phyloP scores from a whole-genome alignment of 2,113 vertebrate genomes.

The Butorides virescens region DNA sequence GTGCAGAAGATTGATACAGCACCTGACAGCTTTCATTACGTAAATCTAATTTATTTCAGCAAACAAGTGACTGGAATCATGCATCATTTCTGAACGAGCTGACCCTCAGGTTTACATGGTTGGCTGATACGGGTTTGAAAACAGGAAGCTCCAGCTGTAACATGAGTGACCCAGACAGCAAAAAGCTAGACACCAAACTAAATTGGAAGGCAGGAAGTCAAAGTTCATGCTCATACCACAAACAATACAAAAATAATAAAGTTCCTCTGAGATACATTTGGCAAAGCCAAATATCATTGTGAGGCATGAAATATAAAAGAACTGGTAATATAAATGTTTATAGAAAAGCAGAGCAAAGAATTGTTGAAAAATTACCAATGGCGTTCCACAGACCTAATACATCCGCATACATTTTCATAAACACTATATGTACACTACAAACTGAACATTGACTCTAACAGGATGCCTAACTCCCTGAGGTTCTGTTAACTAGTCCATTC shows the following conservation, averaged over 20 bases:
- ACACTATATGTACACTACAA: background rate
- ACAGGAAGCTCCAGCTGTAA: conserved; percentile 82
- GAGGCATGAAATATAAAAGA: conserved; percentile 42
- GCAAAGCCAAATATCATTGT: conserved; percentile 39
- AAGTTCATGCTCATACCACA: conserved; percentile 72
- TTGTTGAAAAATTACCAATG: background rate
- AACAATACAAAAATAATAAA: conserved; percentile 75
- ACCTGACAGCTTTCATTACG: conserved; percentile 78
- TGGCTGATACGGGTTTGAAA: conserved; percentile 74
- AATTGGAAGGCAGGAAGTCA: conserved; percentile 81
- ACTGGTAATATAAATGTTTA: conserved; percentile 56
- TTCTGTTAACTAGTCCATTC: background rate
- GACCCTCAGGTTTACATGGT: conserved; percentile 75
- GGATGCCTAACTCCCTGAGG: background rate
- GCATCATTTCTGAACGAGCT: conserved; percentile 70
- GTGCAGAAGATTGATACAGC: conserved; percentile 53
- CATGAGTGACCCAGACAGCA: conserved; percentile 79
- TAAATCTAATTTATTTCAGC: conserved; percentile 71
- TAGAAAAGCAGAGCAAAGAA: background rate
- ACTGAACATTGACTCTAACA: background rate
- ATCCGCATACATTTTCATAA: conserved; percentile 6
- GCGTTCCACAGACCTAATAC: background rate
- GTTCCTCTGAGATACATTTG: conserved; percentile 71
- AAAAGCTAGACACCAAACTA: conserved; percentile 69
- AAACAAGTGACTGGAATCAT: conserved; percentile 76